These are phyloP conservation scores for Podarcis siculus DNA, from an alignment of 2,797 vertebrate species.

Conservation along the genomic window DNA sequence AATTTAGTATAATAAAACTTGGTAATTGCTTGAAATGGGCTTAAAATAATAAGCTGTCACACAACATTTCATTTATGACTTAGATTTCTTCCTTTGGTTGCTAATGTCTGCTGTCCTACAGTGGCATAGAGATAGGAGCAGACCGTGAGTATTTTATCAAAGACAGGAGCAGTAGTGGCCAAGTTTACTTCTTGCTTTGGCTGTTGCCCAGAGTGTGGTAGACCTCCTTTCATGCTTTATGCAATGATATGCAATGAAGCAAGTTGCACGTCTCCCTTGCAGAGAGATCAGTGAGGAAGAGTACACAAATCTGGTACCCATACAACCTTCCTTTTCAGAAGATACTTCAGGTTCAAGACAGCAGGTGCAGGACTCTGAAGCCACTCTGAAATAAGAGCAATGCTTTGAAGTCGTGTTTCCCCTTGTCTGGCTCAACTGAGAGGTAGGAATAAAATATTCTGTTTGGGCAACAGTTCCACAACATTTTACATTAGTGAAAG, in stretches of 20 bases:
- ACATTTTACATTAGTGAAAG: neutral
- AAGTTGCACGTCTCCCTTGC: neutral
- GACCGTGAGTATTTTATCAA: neutral
- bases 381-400: neutral
- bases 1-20: neutral
- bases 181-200: neutral
- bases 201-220: neutral
- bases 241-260: neutral
- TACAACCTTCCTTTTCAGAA: neutral
- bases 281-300: neutral
- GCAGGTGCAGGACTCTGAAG: neutral
- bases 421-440: neutral
- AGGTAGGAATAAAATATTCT: neutral
- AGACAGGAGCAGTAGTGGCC: neutral
- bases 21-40: slow-evolving; percentile 41
- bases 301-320: neutral
- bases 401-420: neutral
- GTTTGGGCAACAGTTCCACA: neutral
- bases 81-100: neutral
- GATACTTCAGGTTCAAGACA: too few species aligned
- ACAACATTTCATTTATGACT: slow-evolving; percentile 18
- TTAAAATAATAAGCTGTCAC: slow-evolving; percentile 28
- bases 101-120: neutral
- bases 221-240: neutral
- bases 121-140: neutral